Evolutionary conservation across 2,797 vertebrate genomes (phyloP), one percentile per base, ranked within the genome.

Genomic region (Danio kyathit): DNA sequence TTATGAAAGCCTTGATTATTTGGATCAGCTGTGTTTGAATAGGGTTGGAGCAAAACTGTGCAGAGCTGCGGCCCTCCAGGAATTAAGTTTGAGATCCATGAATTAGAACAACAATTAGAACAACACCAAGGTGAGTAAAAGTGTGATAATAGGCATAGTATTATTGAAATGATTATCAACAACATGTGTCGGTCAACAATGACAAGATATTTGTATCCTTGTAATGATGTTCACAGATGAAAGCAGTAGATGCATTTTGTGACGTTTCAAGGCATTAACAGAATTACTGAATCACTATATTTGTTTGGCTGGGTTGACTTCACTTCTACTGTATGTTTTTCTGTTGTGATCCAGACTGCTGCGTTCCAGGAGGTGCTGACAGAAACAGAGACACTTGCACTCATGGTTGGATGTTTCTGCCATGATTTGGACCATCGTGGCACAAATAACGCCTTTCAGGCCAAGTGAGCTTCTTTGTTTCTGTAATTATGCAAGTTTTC

Each of bases 371-470:
- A 95, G 10, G 88, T 94, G 38, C 86, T 95, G 61, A 90, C 94
- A 7, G 94, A 95, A 5, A 88, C 91, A 40, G 94, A 95, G 89
- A 94, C 87, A 29, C 84, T 95, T 85, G 94, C 94, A 0, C 86
- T 95, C 81, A 95, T 95, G 94, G 94, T 95, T 7, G 94, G 94
- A 65, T 95, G 94, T 80, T 86, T 95, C 61, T 95, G 94, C 73
- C 94, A 95, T 40, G 94, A 95, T 81, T 78, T 95, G 88, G 94
- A 95, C 86, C 94, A 95, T 83, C 71, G 94, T 61, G 94, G 94
- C 76, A 95, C 94, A 70, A 95, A 95, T 90, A 95, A 95, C 4
- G 94, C 94, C 44, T 95, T 95, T 85, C 94, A 95, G 90, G 94
- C 94, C 85, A 95, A 95, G 94, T 95, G 79, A 84, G 93, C 13